These are phyloP conservation scores for Sepiola atlantica DNA, from an alignment of 2,888 invertebrate genomes.

Conservation along the genomic window DNA sequence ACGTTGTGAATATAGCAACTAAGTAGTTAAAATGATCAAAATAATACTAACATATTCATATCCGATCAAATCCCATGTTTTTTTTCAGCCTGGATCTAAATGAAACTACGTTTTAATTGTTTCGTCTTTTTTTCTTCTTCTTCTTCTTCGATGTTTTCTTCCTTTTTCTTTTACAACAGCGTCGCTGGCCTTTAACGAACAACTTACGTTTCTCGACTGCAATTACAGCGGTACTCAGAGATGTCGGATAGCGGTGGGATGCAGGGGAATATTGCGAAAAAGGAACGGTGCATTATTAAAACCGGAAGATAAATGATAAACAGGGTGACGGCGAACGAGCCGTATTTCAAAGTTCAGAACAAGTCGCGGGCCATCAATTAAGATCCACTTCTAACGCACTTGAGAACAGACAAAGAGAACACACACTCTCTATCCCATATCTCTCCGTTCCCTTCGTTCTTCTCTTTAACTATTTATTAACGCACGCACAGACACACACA, in stretches of 20 bases:
- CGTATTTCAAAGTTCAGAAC: neutral
- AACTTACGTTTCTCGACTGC: neutral
- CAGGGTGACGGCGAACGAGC: neutral
- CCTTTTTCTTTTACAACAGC: neutral
- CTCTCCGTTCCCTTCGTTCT: neutral
- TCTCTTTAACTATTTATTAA: neutral
- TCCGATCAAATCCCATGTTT: too few species aligned
- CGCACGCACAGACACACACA: too few species aligned
- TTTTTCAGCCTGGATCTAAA: too few species aligned
- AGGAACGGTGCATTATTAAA: neutral
- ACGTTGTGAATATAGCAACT: too few species aligned
- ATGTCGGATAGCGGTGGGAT: neutral
- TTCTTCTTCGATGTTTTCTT: too few species aligned
- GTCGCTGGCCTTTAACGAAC: neutral
- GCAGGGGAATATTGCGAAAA: neutral
- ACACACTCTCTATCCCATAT: neutral
- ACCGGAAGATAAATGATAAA: neutral
- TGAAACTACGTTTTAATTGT: too few species aligned
- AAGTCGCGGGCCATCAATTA: neutral
- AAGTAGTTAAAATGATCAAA: too few species aligned
- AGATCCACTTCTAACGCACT: neutral
- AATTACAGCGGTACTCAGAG: neutral
- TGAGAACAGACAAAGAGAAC: neutral
- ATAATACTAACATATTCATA: too few species aligned
- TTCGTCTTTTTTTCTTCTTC: too few species aligned